Base-by-base conservation (phyloP, 2,797 vertebrate genomes). In the Taeniopygia guttata region DNA sequence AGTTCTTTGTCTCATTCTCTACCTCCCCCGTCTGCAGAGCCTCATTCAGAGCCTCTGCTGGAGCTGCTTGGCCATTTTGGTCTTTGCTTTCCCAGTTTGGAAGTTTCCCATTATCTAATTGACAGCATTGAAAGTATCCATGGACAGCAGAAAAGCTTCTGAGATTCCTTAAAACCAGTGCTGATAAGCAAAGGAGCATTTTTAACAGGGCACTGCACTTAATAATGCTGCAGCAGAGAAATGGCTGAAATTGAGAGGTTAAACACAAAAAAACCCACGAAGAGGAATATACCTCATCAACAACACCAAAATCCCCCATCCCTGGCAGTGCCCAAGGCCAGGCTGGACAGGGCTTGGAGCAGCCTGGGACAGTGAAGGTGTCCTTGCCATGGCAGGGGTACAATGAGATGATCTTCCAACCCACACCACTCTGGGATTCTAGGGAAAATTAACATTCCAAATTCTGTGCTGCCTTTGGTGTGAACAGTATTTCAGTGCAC, bases 1-100 rank as follows among this genome's bases (percentile, higher is more conserved):
- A 93, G 90, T 32, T 56, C 83, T 91, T 83, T 66, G 90, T 86
- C 88, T 93, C 93, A 72, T n/a, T 82, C 93, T 93, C 15, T 51
- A 52, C 68, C 54, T 84, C 89, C 55, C 4, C 4, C 5, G 34
- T 13, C 73, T 67, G 60, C 76, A 87, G 40, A 56, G 66, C 36
- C 52, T 30, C 25, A 60, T 32, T 19, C 7, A 2, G n/a, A 82
- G 81, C 68, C 81, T 68, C 76, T 73, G 58, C 66, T 79, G 70
- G 18, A 38, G 30, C 38, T 29, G 59, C 30, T 29, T 5, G 5
- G 3, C 34, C 42, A 64, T 25, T 77, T 79, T 32, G 81, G 26
- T 13, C 69, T 63, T 27, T 10, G 60, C 30, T 38, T 26, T 63
- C 70, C 67, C 48, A 25, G 7, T 32, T 55, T 30, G 25, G 6